Evolutionary conservation across 2,113 vertebrate species (phyloP), one percentile per base, ranked within the genome.

Genomic region (Lonchura striata): DNA sequence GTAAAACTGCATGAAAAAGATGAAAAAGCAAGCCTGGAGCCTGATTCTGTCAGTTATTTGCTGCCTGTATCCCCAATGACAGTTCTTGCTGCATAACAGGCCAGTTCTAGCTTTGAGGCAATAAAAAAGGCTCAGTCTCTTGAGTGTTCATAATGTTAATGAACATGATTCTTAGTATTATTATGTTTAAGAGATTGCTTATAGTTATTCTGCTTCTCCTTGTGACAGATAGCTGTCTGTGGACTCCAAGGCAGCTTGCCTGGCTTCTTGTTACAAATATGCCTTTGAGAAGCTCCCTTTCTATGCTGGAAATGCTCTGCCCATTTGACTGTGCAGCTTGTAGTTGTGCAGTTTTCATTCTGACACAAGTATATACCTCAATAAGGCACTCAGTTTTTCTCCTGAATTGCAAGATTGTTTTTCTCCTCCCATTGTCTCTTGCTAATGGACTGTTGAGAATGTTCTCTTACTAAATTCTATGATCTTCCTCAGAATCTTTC

Each of bases 11-110:
- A 70, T 82, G 44, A 28, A 64, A 79, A 91, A 93, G 77, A 86
- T 63, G 68, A 95, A 86, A 71, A 92, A 64, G 13, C 33, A 80
- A 71, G 94, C 86, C 96, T 76, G 79, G 74, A 91, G 92, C 86
- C 54, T 93, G 44, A 54, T 88, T 94, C 85, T 96, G 87, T 94
- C 70, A 88, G 47, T 96, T 92, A 78, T 68, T 95, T 95, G 53
- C 70, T n/a, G 59, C 92, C 23, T 90, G n/a, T 94, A 89, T 86
- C 56, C 57, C 61, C 79, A 65, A 30, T 1, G 50, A 88, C 70
- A 61, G 56, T 50, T 77, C 80, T 75, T 91, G 50, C 68, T 66
- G 63, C n/a, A 15, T 80, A 90, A 44, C 76, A 90, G 86, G 72
- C 81, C 82, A 79, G 9, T 69, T 95, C 82, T 82, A 88, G 69